Evolutionary conservation across 2,888 invertebrate species (phyloP), one percentile per base, ranked within the genome.

Genomic region (Beris chalybata): DNA sequence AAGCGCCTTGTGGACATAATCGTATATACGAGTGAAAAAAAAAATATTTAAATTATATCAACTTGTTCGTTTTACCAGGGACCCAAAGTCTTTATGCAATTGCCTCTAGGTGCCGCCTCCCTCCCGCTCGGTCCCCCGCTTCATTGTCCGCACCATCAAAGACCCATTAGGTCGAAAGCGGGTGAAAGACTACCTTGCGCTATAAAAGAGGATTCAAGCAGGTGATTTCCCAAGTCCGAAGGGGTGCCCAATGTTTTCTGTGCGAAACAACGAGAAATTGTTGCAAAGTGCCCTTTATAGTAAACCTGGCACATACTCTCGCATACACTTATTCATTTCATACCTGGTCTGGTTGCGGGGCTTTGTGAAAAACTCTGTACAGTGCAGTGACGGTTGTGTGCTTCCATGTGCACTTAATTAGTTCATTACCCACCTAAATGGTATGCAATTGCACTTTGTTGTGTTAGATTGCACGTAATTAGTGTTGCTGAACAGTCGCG

Each of bases 351-450:
- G 38, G 38, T 38, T 4, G 32, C 5, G 32, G 38, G 7, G 38
- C 38, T 38, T 9, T 38, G 38, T 38, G 38, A 38, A 38, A 38
- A 38, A 38, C 7, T 38, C 38, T 5, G 38, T 7, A 38, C 38
- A 38, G 55, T 30, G 54, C 54, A 43, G 31, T 64, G 54, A 47
- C 29, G 48, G 29, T 43, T 64, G 30, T 55, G 47, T 53, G 48
- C 61, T 66, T 65, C 59, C 69, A 67, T 69, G 70, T 67, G 67
- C 69, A 72, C 67, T 71, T 72, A 73, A 72, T 73, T 71, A 72
- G 71, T 70, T 71, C 72, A 71, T 71, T 71, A 72, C 66, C 71
- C 69, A 69, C 70, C 67, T 70, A 71, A 72, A 71, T 70, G 71
- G 58, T 67, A 70, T 71, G 70, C 70, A 71, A 71, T 70, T 70